These are phyloP conservation scores for Agelastica alni DNA, from an alignment of 2,888 invertebrate species.

Conservation along the genomic window DNA sequence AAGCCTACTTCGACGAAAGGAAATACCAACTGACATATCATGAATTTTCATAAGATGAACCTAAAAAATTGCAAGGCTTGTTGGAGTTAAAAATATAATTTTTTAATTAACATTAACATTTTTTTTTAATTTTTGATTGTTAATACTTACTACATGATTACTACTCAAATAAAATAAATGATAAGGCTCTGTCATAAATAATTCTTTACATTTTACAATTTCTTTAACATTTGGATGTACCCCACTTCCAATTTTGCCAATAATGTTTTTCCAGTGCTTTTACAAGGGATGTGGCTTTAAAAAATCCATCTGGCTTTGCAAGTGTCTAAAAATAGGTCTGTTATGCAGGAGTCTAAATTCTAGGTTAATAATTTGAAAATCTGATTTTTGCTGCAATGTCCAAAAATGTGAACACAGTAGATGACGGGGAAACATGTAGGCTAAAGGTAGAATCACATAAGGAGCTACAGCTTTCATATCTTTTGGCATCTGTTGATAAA, in stretches of 20 bases:
- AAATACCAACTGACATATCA: slow-evolving; percentile 65
- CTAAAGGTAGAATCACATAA: slow-evolving; percentile 82
- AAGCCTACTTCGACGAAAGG: slow-evolving; percentile 65
- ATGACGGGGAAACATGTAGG: slow-evolving; percentile 78
- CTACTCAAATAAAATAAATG: slow-evolving; percentile 66
- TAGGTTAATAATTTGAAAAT: slow-evolving; percentile 70
- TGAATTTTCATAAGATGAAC: slow-evolving; percentile 74
- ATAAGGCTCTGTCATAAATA: slow-evolving; percentile 75
- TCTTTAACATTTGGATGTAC: slow-evolving; percentile 71
- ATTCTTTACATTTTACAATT: slow-evolving; percentile 67
- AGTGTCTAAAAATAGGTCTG: slow-evolving; percentile 70
- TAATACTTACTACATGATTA: slow-evolving; percentile 74
- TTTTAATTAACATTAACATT: too few species aligned
- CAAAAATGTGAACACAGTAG: slow-evolving; percentile 86
- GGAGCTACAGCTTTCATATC: slow-evolving; percentile 84
- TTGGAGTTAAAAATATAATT: too few species aligned
- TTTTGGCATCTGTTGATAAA: slow-evolving; percentile 78
- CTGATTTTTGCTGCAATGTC: slow-evolving; percentile 77
- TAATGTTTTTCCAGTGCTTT: slow-evolving; percentile 61
- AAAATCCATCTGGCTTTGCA: slow-evolving; percentile 68
- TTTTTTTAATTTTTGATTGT: too few species aligned
- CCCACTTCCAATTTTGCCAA: slow-evolving; percentile 75
- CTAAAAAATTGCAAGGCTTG: too few species aligned
- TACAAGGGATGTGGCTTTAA: slow-evolving; percentile 59
- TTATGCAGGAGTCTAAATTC: slow-evolving; percentile 67